Evolutionary conservation across 2,113 vertebrate species (phyloP), one percentile per base, ranked within the genome.

Genomic region (Lipophrys pholis): DNA sequence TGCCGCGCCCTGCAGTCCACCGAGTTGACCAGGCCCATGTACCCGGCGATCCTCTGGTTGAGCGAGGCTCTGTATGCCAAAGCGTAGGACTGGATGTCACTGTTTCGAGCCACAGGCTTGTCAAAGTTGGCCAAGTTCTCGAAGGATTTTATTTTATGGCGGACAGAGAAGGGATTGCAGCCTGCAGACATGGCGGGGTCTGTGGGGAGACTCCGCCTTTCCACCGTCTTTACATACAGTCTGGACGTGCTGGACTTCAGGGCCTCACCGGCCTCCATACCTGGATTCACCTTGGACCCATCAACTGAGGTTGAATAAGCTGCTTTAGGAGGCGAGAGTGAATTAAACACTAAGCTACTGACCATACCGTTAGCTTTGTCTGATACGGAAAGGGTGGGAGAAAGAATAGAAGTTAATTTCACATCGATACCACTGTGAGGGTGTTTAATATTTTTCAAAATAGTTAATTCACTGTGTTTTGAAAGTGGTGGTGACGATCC

Each of bases 111-210:
- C 0, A 89, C 11, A 0, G 94, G 93, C 68, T 93, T 91, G 76
- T 98, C 97, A 12, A 96, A 94, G 82, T 94, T 93, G 46, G 96
- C 96, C 75, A 99, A 83, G 71, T 97, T 99, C 92, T 99, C 97
- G 39, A 98, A 99, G 6, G 97, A 99, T 86, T 97, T 98, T 76
- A 99, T 99, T 81, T 97, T 94, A 72, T 98, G 96, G 74, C 94
- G 95, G 45, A 99, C 97, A 36, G 97, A 97, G 85, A 98, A 96
- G 39, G 95, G 96, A 84, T 94, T 92, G 46, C 92, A 87, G 73
- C 95, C 94, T 3, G 91, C 88, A 0, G 94, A 88, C 86, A 92
- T 92, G 74, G 90, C 90, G 51, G 92, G 78, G 17, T 96, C 94
- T 1, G 93, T 93, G 70, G 93, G 93, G 59, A 94, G 93, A 61